These are phyloP conservation scores for Balaenoptera acutorostrata DNA, from an alignment of 2,113 vertebrate genomes.

Conservation along the genomic window DNA sequence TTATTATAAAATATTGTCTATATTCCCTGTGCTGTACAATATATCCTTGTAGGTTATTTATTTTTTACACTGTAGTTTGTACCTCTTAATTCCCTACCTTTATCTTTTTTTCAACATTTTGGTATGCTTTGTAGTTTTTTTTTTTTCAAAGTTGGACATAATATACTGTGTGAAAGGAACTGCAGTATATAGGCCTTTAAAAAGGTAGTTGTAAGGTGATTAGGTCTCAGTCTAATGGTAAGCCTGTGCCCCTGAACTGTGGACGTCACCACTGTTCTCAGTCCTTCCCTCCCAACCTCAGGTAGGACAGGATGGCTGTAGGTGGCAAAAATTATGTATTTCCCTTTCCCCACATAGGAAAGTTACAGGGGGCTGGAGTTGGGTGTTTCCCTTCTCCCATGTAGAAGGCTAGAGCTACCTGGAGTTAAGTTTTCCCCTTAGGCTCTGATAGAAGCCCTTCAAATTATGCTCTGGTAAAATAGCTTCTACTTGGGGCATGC, in stretches of 20 bases:
- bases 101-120: not conserved
- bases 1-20: no score
- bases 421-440: not conserved
- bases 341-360: not conserved
- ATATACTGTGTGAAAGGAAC: not conserved
- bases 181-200: not conserved
- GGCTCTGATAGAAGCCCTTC: not conserved
- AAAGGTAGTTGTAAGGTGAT: not conserved
- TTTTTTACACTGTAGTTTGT: no score
- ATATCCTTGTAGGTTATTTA: no score
- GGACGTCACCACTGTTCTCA: not conserved
- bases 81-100: no score
- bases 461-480: not conserved
- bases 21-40: no score
- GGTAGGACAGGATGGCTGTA: not conserved
- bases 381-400: not conserved
- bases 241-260: not conserved
- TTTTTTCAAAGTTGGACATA: not conserved
- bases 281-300: not conserved
- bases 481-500: not conserved
- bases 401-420: not conserved
- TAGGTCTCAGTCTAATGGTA: not conserved
- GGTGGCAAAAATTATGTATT: not conserved
- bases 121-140: not conserved
- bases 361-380: not conserved